Base-by-base conservation (phyloP, 2,888 invertebrate species). In the Arctia plantaginis region DNA sequence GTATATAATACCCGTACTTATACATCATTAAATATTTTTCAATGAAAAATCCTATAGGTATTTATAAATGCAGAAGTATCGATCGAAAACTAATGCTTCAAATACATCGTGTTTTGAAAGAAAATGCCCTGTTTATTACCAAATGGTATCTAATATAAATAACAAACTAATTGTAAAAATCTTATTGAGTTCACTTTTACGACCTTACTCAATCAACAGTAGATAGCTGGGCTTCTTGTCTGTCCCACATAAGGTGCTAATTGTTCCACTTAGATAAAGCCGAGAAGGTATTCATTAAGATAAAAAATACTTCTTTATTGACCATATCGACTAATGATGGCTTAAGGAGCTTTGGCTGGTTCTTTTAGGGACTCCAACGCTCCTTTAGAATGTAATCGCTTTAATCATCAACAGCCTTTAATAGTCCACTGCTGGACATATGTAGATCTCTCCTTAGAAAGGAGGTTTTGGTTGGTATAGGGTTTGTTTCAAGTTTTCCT, bases 261-360 rank as follows among this genome's bases (percentile, higher is more conserved):
- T 83, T 78, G 78, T 59, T 41, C 75, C 67, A 83, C 67, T 75
- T 83, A 68, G 51, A 70, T 77, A 66, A 67, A 18, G n/a, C 35
- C 30, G 33, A 35, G 41, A 33, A 18, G 51, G 66, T 59, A 41
- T 30, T 51, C 64, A 69, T 73, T 73, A 65, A 69, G 69, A 69
- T 69, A 69, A 68, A 20, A 47, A 44, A 67, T 44, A 13, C 27
- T 15, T 59, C 15, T 47, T 64, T 10, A 59, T 62, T 27, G 35
- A 18, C n/a, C n/a, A 13, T 15, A 55, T 69, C n/a, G n/a, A 30
- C 59, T 30, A 62, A 62, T 30, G 27, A 62, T 15, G n/a, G 27
- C n/a, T 3, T 23, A 27, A 59, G 27, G 59, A 27, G 12, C 13
- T 13, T n/a, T 27, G 13, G 10, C 18, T 51, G 51, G 23, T 51